Conservation (phyloP, 2,797 vertebrate genomes). For the Crypturellus tataupa region DNA sequence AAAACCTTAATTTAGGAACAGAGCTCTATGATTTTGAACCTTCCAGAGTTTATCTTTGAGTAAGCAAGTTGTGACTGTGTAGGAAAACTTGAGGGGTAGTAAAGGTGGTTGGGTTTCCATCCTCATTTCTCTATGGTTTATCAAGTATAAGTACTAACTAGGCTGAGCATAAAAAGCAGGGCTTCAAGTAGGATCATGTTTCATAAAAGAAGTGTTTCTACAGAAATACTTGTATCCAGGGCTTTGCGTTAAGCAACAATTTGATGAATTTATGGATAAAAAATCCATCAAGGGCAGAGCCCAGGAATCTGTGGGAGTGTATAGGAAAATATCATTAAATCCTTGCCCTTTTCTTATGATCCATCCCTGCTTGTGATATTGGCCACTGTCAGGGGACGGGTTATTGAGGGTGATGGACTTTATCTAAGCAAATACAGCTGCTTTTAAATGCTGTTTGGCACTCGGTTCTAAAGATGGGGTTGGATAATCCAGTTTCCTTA, state of each 20-base stretch:
- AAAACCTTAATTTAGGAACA: neutral
- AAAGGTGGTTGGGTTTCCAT: neutral
- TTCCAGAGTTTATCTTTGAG: neutral
- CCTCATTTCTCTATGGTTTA: neutral
- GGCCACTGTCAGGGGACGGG: constrained; percentile 23
- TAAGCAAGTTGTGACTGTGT: neutral
- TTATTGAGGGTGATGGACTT: constrained; percentile 27
- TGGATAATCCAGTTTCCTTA: neutral
- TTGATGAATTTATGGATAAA: neutral
- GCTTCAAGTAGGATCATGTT: neutral
- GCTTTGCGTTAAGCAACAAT: neutral
- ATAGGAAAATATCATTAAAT: neutral
- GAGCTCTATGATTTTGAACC: neutral
- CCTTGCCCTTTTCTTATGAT: neutral
- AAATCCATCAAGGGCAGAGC: neutral
- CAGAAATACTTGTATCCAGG: neutral
- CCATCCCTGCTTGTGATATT: neutral
- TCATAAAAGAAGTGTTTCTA: neutral
- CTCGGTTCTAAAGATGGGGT: neutral
- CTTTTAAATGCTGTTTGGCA: neutral
- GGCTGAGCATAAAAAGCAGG: neutral
- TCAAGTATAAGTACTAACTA: no score
- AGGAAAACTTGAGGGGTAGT: neutral
- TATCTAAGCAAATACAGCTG: constrained; percentile 36
- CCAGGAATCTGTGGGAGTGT: neutral